Conservation (phyloP, 2,888 invertebrate genomes). For the Patella ulyssiponensis region DNA sequence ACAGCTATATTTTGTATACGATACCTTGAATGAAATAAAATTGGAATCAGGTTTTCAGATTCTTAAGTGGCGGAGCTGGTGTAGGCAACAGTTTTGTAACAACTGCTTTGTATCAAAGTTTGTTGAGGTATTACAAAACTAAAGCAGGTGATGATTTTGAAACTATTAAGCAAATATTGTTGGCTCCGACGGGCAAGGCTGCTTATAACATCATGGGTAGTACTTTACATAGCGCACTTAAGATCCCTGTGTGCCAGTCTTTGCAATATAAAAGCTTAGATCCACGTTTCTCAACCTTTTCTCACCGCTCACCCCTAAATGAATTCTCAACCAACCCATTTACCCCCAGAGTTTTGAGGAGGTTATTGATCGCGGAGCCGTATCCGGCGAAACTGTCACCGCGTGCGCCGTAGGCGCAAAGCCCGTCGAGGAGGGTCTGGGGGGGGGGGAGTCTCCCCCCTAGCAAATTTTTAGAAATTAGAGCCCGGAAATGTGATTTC, state of each 20-base stretch:
- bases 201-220: slow-evolving; percentile 33
- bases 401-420: too few relatives aligned
- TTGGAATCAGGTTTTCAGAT: slow-evolving; percentile 19
- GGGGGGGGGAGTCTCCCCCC: too few relatives aligned
- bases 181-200: slow-evolving; percentile 47
- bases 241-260: slow-evolving; percentile 27
- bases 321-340: too few relatives aligned
- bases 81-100: slow-evolving; percentile 7
- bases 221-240: slow-evolving; percentile 30
- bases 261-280: slow-evolving; percentile 23
- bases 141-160: slow-evolving; percentile 32
- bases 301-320: too few relatives aligned
- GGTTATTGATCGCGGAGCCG: too few relatives aligned
- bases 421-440: too few relatives aligned
- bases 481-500: too few relatives aligned
- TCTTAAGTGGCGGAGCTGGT: slow-evolving; percentile 32
- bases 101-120: slow-evolving; percentile 39
- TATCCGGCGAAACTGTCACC: too few relatives aligned
- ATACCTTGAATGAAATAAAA: neutral
- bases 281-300: too few relatives aligned
- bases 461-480: too few relatives aligned
- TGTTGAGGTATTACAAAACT: slow-evolving; percentile 37
- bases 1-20: too few relatives aligned
- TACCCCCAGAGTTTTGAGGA: too few relatives aligned
- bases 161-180: slow-evolving; percentile 23